phyloP scores from a whole-genome alignment of 2,797 vertebrate species.

The Monodelphis domestica region DNA sequence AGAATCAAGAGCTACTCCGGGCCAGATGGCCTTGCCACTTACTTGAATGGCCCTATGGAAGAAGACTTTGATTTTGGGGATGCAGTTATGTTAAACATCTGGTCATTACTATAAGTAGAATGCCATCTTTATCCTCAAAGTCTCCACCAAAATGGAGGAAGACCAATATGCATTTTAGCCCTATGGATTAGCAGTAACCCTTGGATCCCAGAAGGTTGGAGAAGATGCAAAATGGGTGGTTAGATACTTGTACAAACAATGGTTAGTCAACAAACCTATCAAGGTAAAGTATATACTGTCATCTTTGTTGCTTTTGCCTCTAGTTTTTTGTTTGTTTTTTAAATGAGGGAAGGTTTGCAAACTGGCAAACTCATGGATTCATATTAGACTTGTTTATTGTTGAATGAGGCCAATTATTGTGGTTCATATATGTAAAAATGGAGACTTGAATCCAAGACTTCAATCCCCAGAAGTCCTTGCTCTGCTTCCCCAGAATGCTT shows the following conservation, averaged over 20 bases:
- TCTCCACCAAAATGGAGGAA: neutral
- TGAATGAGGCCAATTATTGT: neutral
- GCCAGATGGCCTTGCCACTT: neutral
- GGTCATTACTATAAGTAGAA: neutral
- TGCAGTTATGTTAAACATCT: neutral
- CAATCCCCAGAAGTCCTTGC: too few species aligned
- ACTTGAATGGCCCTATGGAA: neutral
- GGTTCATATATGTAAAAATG: too few species aligned
- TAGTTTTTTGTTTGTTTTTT: too few species aligned
- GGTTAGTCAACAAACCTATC: neutral
- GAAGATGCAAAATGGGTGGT: neutral
- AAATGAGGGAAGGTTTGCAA: too few species aligned
- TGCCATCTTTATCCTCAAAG: neutral
- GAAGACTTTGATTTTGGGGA: neutral
- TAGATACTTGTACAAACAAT: neutral
- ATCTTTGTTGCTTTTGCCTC: too few species aligned
- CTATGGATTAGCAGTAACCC: neutral
- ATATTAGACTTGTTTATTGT: neutral
- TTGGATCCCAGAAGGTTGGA: neutral
- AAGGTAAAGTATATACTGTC: too few species aligned
- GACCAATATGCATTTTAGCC: neutral
- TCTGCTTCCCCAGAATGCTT: too few species aligned
- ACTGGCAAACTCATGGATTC: neutral
- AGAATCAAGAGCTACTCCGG: neutral
- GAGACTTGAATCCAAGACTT: too few species aligned